phyloP scores from a whole-genome alignment of 2,113 vertebrate genomes.

The Nannospalax galili region DNA sequence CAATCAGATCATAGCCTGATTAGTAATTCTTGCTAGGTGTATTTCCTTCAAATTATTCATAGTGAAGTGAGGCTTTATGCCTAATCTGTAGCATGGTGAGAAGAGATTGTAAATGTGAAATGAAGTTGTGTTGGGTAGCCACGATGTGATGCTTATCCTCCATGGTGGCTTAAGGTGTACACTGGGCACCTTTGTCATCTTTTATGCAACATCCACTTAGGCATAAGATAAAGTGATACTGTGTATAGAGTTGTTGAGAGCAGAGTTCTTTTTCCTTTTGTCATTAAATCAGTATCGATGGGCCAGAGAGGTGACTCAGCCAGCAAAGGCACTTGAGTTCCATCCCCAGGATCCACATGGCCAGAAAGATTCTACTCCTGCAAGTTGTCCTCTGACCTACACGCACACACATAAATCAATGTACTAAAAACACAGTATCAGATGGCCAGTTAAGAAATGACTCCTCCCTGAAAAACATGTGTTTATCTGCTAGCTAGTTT shows the following conservation, averaged over 20 bases:
- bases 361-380: background rate
- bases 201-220: background rate
- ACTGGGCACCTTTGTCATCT: background rate
- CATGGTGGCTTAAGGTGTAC: background rate
- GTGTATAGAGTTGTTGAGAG: background rate
- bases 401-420: background rate
- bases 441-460: slow-evolving; percentile 69
- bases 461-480: slow-evolving; percentile 73
- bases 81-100: background rate
- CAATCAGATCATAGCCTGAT: background rate
- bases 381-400: background rate
- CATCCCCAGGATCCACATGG: background rate
- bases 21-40: slow-evolving; percentile 14
- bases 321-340: background rate
- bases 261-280: slow-evolving; percentile 25
- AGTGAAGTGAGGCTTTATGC: background rate
- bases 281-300: slow-evolving; percentile 14
- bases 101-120: slow-evolving; percentile 50
- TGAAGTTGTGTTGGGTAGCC: slow-evolving; percentile 48
- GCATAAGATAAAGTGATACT: background rate
- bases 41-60: background rate
- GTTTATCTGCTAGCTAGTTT: slow-evolving; percentile 69
- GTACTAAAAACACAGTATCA: slow-evolving; percentile 35
- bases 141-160: background rate
- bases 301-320: background rate